A percentile compares a stretch with the other conserved stretches of the same genome.
Conservation (phyloP, 2,888 invertebrate genomes). For the Lamproptera curius region DNA sequence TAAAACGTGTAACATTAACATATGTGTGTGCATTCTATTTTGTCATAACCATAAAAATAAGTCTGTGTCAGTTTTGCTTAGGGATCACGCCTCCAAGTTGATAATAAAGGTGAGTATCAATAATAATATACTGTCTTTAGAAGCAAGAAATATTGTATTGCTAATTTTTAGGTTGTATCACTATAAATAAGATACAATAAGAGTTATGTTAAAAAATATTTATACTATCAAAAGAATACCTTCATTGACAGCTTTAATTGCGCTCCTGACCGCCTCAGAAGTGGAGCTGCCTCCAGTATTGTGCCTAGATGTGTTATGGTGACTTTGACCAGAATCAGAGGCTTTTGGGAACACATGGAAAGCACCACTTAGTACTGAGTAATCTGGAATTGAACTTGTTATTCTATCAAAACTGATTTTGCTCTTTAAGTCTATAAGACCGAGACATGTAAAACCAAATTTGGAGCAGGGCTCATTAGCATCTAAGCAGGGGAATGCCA, state of each 20-base stretch:
- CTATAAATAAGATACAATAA: too few relatives aligned
- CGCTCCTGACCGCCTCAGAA: conserved; percentile 58
- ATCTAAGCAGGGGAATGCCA: conserved; percentile 95
- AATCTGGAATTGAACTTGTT: conserved; percentile 58
- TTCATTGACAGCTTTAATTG: conserved; percentile 68
- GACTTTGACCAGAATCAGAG: conserved; percentile 53
- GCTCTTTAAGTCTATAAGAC: conserved; percentile 87
- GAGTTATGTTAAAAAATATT: too few relatives aligned
- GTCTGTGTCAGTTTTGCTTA: too few relatives aligned
- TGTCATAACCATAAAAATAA: too few relatives aligned
- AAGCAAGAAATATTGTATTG: too few relatives aligned
- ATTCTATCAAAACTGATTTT: conserved; percentile 43
- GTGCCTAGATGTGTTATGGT: conserved; percentile 55
- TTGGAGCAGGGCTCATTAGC: conserved; percentile 93
- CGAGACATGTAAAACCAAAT: conserved; percentile 94
- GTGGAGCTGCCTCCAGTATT: conserved; percentile 68
- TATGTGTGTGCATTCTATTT: too few relatives aligned
- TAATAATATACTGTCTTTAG: too few relatives aligned
- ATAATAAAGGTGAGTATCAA: too few relatives aligned
- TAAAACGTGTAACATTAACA: too few relatives aligned
- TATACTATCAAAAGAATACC: too few relatives aligned
- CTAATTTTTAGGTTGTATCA: too few relatives aligned
- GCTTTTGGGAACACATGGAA: conserved; percentile 58
- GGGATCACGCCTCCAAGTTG: too few relatives aligned
- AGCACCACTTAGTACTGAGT: conserved; percentile 48